Conservation (phyloP, 2,113 vertebrate genomes). For the Sterrhoptilus dennistouni region DNA sequence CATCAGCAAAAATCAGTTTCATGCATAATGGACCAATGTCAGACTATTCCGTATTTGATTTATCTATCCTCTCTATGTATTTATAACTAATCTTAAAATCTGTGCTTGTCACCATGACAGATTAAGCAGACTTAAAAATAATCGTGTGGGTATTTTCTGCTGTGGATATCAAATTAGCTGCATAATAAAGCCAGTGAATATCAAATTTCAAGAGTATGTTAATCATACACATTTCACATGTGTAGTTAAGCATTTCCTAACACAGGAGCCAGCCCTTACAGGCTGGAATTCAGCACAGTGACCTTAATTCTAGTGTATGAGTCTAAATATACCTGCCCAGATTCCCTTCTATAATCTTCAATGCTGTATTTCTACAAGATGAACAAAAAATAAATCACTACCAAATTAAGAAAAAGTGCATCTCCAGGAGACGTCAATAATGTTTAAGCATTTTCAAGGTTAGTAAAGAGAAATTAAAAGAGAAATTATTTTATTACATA, state of each 20-base stretch:
- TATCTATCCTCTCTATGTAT: not conserved
- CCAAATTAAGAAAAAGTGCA: not conserved
- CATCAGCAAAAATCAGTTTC: not conserved
- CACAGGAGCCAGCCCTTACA: not conserved
- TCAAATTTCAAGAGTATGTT: not conserved
- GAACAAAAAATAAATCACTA: not conserved
- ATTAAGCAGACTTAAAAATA: conserved; percentile 32
- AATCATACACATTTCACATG: not conserved
- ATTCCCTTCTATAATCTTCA: not conserved
- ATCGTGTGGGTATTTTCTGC: conserved; percentile 44
- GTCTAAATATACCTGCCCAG: not conserved
- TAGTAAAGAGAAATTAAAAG: conserved; percentile 15
- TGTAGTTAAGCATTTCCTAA: not conserved
- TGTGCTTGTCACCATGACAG: not conserved
- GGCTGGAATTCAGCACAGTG: not conserved
- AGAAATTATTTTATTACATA: not conserved
- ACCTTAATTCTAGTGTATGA: not conserved
- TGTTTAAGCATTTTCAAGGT: conserved; percentile 27
- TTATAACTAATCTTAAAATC: conserved; percentile 50
- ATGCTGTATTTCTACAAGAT: not conserved
- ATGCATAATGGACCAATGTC: not conserved
- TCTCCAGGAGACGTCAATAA: conserved; percentile 15
- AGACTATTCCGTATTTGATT: not conserved
- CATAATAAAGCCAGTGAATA: not conserved
- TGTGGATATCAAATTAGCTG: not conserved